Evolutionary conservation across 2,888 invertebrate species (phyloP), one percentile per base, ranked within the genome.

Genomic region (Hetaerina titia): DNA sequence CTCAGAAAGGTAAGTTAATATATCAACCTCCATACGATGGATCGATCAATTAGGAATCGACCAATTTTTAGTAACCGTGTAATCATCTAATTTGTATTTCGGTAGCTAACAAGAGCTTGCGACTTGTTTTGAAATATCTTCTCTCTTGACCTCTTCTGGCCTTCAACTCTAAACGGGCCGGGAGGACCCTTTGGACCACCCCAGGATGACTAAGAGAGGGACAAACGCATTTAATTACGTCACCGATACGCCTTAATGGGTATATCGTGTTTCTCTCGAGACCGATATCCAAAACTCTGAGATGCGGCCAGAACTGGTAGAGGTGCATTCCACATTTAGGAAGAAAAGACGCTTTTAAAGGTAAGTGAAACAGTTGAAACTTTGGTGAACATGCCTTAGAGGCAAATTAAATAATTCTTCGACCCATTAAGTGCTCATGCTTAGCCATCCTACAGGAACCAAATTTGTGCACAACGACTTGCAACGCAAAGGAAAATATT

Each of bases 221-320:
- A 31, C 25, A 45, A 92, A 57, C 15, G 92, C 92, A 92, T 92
- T 92, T 92, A 92, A 92, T 92, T 92, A 92, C 92, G 92, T 92
- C 92, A 92, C 92, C 31, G 92, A 92, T 92, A 92, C 45, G 69
- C 69, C 69, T 31, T 92, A 92, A 92, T 92, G 92, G 92, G 92
- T 64, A 92, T 92, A 92, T 69, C 92, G 74, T 92, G 92, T 92
- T 81, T 92, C 92, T 19, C 45, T 69, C 56, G 92, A 64, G 45
- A 74, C 22, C 45, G 11, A 56, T 56, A 22, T 74, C 92, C 69
- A 56, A 92, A 64, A 56, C 92, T 15, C 69, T 69, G 69, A 69
- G 81, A 69, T 69, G 74, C 56, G 64, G 92, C 9, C 69, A 15
- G 69, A 69, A 13, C 69, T 22, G 92, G 56, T 56, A 69, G 22